Evolutionary conservation across 2,113 vertebrate genomes (phyloP), one percentile per base, ranked within the genome.

Genomic region (Toxostoma redivivum): DNA sequence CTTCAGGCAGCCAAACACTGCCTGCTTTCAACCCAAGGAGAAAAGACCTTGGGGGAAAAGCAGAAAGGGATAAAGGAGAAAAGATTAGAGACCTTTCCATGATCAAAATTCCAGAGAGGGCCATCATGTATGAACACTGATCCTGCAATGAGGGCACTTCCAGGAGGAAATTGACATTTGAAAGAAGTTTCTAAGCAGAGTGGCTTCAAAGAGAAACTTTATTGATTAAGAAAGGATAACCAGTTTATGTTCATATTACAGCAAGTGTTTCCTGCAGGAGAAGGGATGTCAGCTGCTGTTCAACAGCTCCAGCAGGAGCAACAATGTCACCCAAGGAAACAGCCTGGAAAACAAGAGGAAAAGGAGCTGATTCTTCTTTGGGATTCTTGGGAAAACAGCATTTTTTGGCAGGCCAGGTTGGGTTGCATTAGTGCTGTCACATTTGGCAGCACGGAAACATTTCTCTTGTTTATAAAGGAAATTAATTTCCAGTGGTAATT

Each of bases 321-420:
- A 98, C 96, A 38, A 98, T 95, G 82, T 97, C 72, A 38, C 86
- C 25, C 92, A 98, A 90, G 44, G 83, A 30, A 58, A 91, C 95
- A 93, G 50, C 88, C 98, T 99, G 97, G 83, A 96, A 97, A 97
- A 97, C 4, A 37, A 86, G 45, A 42, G 62, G 12, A 17, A 70
- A 86, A 88, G 62, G 23, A 74, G 70, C 47, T 61, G 62, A 8
- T 97, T 81, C 27, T 79, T 78, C 44, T 72, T 66, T 78, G 77
- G 74, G 70, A 25, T 27, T 72, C n/a, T 42, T 74, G 33, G 80
- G 66, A 58, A 86, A 85, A 30, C 0, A 35, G 21, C 48, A 12
- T 35, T 67, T 90, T 38, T 40, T 27, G 70, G 72, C 80, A 69
- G 62, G 15, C 37, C 45, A 40, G 50, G 27, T 9, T 35, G 60